Conservation (phyloP, 2,888 invertebrate species). For the Pandemis heparana region DNA sequence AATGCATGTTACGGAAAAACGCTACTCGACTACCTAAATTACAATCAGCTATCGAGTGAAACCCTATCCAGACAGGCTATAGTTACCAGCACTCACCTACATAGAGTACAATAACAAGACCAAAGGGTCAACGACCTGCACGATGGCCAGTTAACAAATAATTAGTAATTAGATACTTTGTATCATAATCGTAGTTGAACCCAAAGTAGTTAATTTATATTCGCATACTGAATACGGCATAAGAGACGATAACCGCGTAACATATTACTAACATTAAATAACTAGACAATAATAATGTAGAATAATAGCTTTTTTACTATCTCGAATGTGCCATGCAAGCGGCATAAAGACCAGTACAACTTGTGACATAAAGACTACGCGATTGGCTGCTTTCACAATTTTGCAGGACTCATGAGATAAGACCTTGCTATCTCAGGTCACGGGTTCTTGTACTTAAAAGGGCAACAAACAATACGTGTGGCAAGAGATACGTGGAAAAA, state of each 20-base stretch:
- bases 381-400: slow-evolving; percentile 27
- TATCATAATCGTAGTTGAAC: slow-evolving; percentile 5
- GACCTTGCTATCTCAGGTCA: slow-evolving; percentile 30
- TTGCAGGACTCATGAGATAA: slow-evolving; percentile 21
- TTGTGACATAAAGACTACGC: neutral
- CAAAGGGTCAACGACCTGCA: slow-evolving; percentile 36
- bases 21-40: neutral
- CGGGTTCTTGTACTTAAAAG: slow-evolving; percentile 33
- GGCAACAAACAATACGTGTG: slow-evolving; percentile 33
- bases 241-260: slow-evolving; percentile 18
- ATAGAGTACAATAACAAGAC: slow-evolving; percentile 29
- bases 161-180: slow-evolving; percentile 24
- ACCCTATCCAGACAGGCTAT: neutral
- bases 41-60: neutral
- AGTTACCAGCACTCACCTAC: slow-evolving; percentile 10
- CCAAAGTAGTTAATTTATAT: slow-evolving; percentile 4
- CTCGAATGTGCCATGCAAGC: slow-evolving; percentile 1
- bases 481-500: slow-evolving; percentile 16
- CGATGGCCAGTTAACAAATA: slow-evolving; percentile 16
- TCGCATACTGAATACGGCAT: slow-evolving; percentile 12
- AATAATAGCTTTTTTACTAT: neutral
- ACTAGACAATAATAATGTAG: neutral
- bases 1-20: neutral
- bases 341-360: neutral
- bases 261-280: slow-evolving; percentile 24